Evolutionary conservation across 2,888 invertebrate genomes (phyloP), one percentile per base, ranked within the genome.

Genomic region (Yponomeuta evonymella): DNA sequence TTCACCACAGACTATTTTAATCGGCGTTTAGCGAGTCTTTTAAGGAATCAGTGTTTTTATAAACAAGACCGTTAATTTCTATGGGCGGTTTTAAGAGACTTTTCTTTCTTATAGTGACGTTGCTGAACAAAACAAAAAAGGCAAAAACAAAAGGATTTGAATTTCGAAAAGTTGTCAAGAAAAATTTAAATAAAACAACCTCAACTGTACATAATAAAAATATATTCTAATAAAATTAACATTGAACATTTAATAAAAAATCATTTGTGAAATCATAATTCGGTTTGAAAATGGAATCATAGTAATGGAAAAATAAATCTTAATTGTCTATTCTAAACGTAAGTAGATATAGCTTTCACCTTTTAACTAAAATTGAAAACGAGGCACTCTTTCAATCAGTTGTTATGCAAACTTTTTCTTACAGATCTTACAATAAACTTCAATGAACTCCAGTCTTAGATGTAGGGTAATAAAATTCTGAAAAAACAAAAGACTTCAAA

Each of bases 361-460:
- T 33, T 33, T 63, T 75, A 51, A 11, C 63, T 62, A 51, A 62
- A 72, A 70, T 71, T 63, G n/a, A 75, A 72, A n/a, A 65, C 30
- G 30, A 33, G 65, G 29, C 29, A 23, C 33, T 65, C 10, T 29
- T 65, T 29, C 63, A 11, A 29, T 33, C 12, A 65, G 65, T 3
- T 30, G 65, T 29, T 11, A 23, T 23, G 8, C 65, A 29, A 65
- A 65, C 30, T 64, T 23, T 64, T 63, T 11, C 64, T 23, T 29
- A 29, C 30, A 29, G 29, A 29, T 29, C 10, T 30, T 30, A 65
- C 12, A 23, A 30, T 30, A 11, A 11, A 12, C 12, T 65, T 11
- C 11, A 65, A 23, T n/a, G 29, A 64, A 64, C 63, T 9, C 23
- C 15, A 30, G 9, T 33, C 5, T 30, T 43, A 43, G 43, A 43